phyloP scores from a whole-genome alignment of 2,888 invertebrate species.

The Oxycera nigricornis region DNA sequence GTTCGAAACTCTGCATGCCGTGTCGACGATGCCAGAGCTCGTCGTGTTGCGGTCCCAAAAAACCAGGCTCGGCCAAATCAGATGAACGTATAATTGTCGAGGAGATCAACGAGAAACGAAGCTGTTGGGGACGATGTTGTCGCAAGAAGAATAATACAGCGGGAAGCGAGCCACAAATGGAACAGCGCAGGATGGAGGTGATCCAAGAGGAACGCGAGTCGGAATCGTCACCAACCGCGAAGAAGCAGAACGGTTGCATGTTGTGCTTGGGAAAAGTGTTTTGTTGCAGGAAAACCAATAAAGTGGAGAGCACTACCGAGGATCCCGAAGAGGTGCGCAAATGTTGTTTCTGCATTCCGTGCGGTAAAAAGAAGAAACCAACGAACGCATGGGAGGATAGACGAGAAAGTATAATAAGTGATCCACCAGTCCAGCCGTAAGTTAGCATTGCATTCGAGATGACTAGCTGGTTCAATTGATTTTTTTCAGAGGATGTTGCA shows the following conservation, averaged over 20 bases:
- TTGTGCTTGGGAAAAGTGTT: constrained; percentile 59
- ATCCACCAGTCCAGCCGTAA: constrained; percentile 58
- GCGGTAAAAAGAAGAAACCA: constrained; percentile 54
- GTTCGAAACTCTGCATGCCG: constrained; percentile 58
- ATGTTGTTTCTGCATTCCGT: constrained; percentile 61
- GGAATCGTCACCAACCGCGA: constrained; percentile 36
- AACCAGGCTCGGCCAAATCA: constrained; percentile 49
- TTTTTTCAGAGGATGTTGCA: constrained; percentile 57
- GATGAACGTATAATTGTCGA: constrained; percentile 54
- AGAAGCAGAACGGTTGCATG: constrained; percentile 56
- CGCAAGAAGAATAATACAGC: constrained; percentile 63
- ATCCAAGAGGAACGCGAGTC: constrained; percentile 49
- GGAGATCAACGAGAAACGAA: constrained; percentile 56
- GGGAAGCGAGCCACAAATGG: constrained; percentile 50
- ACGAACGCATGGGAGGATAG: constrained; percentile 62
- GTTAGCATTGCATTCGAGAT: neutral
- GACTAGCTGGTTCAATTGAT: neutral
- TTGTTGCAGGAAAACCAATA: constrained; percentile 61
- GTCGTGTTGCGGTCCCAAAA: constrained; percentile 47
- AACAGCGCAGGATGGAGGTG: constrained; percentile 49
- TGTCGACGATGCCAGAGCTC: constrained; percentile 57
- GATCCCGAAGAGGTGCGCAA: constrained; percentile 53
- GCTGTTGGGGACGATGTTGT: constrained; percentile 61
- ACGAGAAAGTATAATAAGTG: constrained; percentile 67
- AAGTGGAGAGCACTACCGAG: constrained; percentile 58